Evolutionary conservation across 30 jellyfish, hydroid and myxozoan genomes (phyloP), one percentile per base, ranked within the genome.

Genomic region (Rhopilema esculentum): DNA sequence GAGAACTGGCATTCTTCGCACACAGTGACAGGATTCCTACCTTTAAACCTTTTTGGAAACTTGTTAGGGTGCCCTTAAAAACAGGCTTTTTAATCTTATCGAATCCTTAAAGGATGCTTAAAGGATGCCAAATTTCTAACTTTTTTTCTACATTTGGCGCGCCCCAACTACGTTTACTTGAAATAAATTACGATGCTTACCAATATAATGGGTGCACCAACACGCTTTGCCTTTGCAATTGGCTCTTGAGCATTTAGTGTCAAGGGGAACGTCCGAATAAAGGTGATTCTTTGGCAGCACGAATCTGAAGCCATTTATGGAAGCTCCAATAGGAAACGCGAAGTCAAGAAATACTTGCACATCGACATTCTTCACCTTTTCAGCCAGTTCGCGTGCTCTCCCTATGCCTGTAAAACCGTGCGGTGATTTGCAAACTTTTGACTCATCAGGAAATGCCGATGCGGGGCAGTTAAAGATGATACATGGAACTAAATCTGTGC

Each of bases 301-400:
- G 77, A 92, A 92, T 40, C 89, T 74, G 57, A 86, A 66, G 18
- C 94, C 98, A 79, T 89, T 89, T 8, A 89, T 88, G 8, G 97
- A 86, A 16, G 95, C 92, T 31, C 92, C 97, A 25, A 97, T 93
- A 8, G 98, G 98, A 53, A 93, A 93, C 0, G 98, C 98, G 32
- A 93, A 93, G 49, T 93, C 92, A 12, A 93, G 77, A 82, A 88
- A 88, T 40, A 79, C 40, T 74, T 93, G 94, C 83, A 19, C 49
- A 61, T 97, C 91, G 69, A 62, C 96, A 28, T 79, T 53, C 24
- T 33, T 68, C 29, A 92, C 80, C 63, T 72, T 67, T 15, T 91
- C 86, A 12, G 94, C 87, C 31, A 81, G 75, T n/a, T 80, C 93
- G 24, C 18, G n/a, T 22, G 80, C 53, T 17, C 86, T 62, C 51